Percentiles rank a stretch among this genome's conserved stretches.
These are phyloP conservation scores for Hydractinia symbiolongicarpus DNA, from an alignment of 30 jellyfish, hydroid and myxozoan genomes.

Conservation along the genomic window DNA sequence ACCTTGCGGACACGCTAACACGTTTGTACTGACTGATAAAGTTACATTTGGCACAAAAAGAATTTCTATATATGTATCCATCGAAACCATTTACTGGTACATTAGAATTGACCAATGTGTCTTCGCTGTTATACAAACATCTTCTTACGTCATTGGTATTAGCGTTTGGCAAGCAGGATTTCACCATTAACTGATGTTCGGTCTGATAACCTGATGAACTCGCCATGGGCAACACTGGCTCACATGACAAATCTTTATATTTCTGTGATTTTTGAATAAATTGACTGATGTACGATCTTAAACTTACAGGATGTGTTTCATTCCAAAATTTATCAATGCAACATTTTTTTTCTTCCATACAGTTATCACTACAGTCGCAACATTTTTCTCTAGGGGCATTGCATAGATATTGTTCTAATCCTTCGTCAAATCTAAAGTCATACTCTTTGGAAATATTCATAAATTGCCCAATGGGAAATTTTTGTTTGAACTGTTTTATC, in stretches of 20 bases:
- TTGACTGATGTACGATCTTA: background rate
- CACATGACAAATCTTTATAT: background rate
- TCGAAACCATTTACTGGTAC: constrained; percentile 6
- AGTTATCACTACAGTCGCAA: background rate
- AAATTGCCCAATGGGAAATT: background rate
- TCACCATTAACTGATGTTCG: background rate
- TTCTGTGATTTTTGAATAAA: background rate
- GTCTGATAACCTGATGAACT: too few relatives aligned
- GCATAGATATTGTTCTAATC: background rate
- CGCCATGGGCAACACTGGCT: background rate
- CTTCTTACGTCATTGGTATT: too few relatives aligned
- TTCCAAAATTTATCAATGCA: constrained; percentile 3
- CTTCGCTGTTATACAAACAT: background rate
- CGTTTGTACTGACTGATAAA: background rate
- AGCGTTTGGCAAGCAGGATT: background rate
- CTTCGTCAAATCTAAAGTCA: background rate
- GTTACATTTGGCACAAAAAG: constrained; percentile 13
- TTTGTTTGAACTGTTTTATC: background rate
- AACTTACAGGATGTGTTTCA: background rate
- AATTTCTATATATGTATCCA: background rate
- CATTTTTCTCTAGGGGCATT: background rate
- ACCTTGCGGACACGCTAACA: background rate
- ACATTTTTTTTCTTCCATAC: background rate
- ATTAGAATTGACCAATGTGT: background rate
- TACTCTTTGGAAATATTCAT: background rate